Evolutionary conservation across 2,888 invertebrate species (phyloP).

Genomic region (Seira sanloemensis): DNA sequence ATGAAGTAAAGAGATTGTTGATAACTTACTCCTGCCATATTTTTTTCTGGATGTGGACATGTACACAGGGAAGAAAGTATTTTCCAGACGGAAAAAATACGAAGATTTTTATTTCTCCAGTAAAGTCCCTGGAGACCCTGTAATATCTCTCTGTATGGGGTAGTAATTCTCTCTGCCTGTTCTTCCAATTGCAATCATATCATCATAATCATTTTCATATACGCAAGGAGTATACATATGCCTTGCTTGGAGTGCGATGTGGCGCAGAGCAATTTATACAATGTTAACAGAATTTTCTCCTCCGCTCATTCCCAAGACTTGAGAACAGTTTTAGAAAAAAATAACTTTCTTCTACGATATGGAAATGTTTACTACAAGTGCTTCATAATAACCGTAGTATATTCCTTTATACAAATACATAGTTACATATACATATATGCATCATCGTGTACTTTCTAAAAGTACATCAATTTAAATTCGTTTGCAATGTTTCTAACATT

Average conservation of each 20-base stretch:
- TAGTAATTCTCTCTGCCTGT: background rate
- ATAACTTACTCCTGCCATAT: background rate
- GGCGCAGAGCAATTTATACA: background rate
- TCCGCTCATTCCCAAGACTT: background rate
- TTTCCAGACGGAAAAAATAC: background rate
- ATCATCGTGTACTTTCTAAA: too few species aligned
- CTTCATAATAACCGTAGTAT: too few species aligned
- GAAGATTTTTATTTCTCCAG: background rate
- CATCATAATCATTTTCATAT: background rate
- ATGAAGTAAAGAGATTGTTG: slow-evolving; percentile 24
- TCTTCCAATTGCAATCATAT: background rate
- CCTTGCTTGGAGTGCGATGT: background rate
- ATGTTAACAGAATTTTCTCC: background rate
- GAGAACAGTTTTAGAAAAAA: background rate
- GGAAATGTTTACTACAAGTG: too few species aligned
- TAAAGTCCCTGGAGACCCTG: background rate
- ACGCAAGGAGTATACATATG: background rate
- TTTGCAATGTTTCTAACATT: too few species aligned
- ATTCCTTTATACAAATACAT: too few species aligned
- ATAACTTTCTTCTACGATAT: too few species aligned
- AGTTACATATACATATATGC: too few species aligned
- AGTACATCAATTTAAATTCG: too few species aligned
- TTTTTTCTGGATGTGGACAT: background rate
- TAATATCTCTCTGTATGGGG: background rate
- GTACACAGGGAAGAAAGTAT: background rate